Conservation (phyloP, 2,113 vertebrate genomes). For the Catharus fuscescens region DNA sequence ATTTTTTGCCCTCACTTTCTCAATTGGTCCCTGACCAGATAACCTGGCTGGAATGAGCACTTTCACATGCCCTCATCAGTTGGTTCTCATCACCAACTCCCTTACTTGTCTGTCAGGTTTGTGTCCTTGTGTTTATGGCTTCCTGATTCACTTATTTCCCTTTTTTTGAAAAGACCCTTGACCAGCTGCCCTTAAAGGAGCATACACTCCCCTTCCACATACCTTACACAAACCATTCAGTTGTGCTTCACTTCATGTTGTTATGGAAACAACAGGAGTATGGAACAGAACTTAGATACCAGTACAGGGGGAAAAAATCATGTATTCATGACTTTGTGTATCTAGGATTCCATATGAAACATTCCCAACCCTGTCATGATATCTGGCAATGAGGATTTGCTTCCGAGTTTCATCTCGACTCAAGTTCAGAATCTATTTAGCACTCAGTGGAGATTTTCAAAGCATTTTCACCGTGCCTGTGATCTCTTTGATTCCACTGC, state of each 20-base stretch:
- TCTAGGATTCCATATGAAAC: not conserved
- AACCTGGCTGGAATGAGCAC: not conserved
- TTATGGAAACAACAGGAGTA: conserved; percentile 3
- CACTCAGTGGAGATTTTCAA: not conserved
- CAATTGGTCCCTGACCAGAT: not conserved
- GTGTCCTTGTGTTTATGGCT: not conserved
- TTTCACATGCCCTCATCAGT: accelerated
- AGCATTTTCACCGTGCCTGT: not conserved
- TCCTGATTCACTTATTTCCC: not conserved
- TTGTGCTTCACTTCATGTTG: not conserved
- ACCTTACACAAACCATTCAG: not conserved
- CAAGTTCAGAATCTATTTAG: not conserved
- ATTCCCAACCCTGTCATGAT: not conserved
- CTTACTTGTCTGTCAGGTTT: not conserved
- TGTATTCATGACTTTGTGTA: not conserved
- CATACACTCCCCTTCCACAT: not conserved
- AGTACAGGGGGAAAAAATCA: not conserved
- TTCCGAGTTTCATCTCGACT: not conserved
- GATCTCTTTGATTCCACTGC: not conserved
- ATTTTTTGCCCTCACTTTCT: not conserved
- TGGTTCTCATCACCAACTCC: not conserved
- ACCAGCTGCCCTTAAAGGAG: not conserved
- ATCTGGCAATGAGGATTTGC: not conserved
- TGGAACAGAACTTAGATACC: not conserved
- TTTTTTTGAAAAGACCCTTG: not conserved